Base-by-base conservation (phyloP, 2,888 invertebrate species). In the Pammene fasciana region DNA sequence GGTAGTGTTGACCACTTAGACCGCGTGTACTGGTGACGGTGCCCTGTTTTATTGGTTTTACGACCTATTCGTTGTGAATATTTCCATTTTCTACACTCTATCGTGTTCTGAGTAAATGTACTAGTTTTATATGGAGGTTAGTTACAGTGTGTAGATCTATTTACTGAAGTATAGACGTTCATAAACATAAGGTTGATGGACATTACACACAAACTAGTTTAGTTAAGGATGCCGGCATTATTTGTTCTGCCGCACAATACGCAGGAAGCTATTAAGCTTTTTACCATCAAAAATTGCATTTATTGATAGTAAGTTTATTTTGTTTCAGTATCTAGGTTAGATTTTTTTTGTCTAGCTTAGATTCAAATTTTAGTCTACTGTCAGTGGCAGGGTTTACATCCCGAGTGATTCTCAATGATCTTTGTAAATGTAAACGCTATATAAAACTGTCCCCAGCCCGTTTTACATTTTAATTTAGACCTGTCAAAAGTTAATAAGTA, bases 1-100 rank as follows among this genome's bases (percentile, higher is more conserved):
- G 16, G 41, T 48, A 60, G 66, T 64, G 65, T 65, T 60, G 67
- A 71, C 50, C 68, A 70, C 72, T 70, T 36, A 65, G 38, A 55
- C 59, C 54, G 66, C 67, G 50, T 62, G 55, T 62, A 59, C 66
- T 71, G 72, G 70, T 65, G 62, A 74, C 68, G 72, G 71, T 68
- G 67, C 72, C 71, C 79, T 83, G 87, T 88, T 89, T 88, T 87
- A 88, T 89, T 90, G 90, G 90, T 91, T 92, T 89, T 87, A 82
- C 80, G 78, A 75, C 74, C 56, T 68, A 71, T 74, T 70, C 65
- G 73, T 72, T 81, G 78, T 83, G 78, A 79, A 84, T 83, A 84
- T 81, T 71, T 82, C 75, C 75, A 86, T 91, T 92, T 92, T 92
- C 92, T 92, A 92, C 92, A 92, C 92, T 92, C 85, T 91, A 91